Evolutionary conservation across 1,140 invertebrate species (phyloP).

Genomic region (Drosophila tropicalis): DNA sequence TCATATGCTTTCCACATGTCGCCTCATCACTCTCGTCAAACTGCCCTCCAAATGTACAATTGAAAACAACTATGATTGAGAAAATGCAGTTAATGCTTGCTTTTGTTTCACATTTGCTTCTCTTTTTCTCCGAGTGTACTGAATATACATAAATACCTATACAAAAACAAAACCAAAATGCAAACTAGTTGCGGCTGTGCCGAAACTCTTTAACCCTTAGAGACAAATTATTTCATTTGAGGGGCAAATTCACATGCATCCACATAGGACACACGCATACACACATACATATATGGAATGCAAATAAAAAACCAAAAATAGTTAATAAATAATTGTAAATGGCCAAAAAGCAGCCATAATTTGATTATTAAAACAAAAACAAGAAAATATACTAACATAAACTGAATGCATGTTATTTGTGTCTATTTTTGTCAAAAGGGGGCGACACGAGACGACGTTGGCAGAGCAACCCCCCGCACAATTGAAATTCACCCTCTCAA

Average conservation of each 20-base stretch:
- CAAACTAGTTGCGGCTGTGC: constrained; percentile 3
- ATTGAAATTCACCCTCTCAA: constrained; percentile 10
- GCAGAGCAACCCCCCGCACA: background rate
- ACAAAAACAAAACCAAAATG: background rate
- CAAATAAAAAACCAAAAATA: constrained; percentile 19
- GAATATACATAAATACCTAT: background rate
- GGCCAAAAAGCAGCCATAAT: constrained; percentile 54
- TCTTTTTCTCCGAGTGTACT: background rate
- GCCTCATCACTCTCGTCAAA: background rate
- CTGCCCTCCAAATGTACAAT: constrained; percentile 9
- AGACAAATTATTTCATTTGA: background rate
- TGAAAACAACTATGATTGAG: background rate
- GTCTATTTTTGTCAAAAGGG: constrained; percentile 60
- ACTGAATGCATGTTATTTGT: constrained; percentile 70
- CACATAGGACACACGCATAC: background rate
- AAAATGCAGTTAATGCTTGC: background rate
- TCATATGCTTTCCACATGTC: background rate
- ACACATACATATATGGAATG: background rate
- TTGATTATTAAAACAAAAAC: constrained; percentile 39
- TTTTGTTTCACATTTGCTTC: background rate
- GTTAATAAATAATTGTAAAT: constrained; percentile 47
- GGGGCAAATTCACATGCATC: background rate
- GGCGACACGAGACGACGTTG: background rate
- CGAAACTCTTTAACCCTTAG: background rate
- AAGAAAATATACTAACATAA: constrained; percentile 35